Base-by-base conservation (phyloP, 2,113 vertebrate genomes). In the Neolamprologus kungweensis region DNA sequence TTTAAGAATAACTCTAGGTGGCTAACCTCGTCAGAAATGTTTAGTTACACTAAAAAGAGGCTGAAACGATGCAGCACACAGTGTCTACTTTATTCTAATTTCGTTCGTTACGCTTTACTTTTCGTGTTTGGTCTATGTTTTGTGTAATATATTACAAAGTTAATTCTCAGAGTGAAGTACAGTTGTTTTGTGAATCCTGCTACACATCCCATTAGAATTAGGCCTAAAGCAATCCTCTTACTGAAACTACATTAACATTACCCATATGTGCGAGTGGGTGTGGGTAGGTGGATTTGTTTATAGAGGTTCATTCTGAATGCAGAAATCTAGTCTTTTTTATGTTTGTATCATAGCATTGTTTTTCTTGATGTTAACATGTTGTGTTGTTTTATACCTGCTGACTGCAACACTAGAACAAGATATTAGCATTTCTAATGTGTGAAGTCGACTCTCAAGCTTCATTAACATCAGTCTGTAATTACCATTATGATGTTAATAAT, bases 81-180 rank as follows among this genome's bases (percentile, higher is more conserved):
- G 8, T 55, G 47, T 37, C 8, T 55, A 50, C 91, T 95, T 93
- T 90, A 81, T 90, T 89, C 16, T 23, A 28, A 35, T 85, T 57
- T 42, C 37, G 23, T 85, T 84, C n/a, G 65, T 82, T 58, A 26
- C 2, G 40, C 31, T 88, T 86, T 63, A 21, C 60, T 90, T 89
- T 88, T 58, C 23, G 75, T 92, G 63, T 90, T 86, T 47, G 28
- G 84, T 93, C 60, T 85, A 87, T 93, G 85, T 85, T 91, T 78
- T 88, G 89, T 95, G 92, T 86, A 86, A 85, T 92, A 92, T 94
- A 90, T 80, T 80, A 81, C 87, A 5, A 81, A 80, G 68, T 31
- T 87, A 51, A 81, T 86, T 92, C 87, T 81, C 87, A 90, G 75
- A 87, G 88, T 94, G 80, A 87, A 86, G 82, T 93, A 21, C 83